These are phyloP conservation scores for Neodiprion virginianus DNA, from an alignment of 1,140 invertebrate species.

Conservation along the genomic window DNA sequence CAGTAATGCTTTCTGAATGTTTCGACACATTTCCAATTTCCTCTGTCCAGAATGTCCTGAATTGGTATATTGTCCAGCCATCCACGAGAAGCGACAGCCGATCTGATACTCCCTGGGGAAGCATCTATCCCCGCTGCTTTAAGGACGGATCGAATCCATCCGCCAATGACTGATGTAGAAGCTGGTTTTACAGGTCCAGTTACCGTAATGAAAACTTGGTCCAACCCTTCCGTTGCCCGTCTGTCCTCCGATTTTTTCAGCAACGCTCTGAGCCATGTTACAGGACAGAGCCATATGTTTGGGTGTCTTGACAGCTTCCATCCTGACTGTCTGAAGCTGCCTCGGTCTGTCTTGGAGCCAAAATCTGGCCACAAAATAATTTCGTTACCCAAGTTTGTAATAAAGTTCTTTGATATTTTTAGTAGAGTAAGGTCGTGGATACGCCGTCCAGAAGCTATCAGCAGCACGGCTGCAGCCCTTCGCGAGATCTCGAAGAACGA, in stretches of 20 bases:
- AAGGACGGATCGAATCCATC: slow-evolving; percentile 37
- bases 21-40: slow-evolving; percentile 36
- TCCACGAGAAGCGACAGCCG: slow-evolving; percentile 40
- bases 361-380: slow-evolving; percentile 41
- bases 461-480: slow-evolving; percentile 35
- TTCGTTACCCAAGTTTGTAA: slow-evolving; percentile 25
- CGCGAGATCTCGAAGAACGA: slow-evolving; percentile 34
- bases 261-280: slow-evolving; percentile 24
- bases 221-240: neutral
- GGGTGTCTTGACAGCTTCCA: slow-evolving; percentile 24
- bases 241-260: slow-evolving; percentile 22
- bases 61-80: slow-evolving; percentile 34
- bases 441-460: slow-evolving; percentile 37
- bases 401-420: slow-evolving; percentile 22
- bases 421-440: slow-evolving; percentile 44
- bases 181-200: slow-evolving; percentile 27
- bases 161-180: slow-evolving; percentile 33
- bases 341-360: slow-evolving; percentile 45
- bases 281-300: slow-evolving; percentile 25
- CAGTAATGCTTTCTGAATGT: slow-evolving; percentile 42
- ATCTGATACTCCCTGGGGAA: slow-evolving; percentile 36
- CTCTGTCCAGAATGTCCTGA: slow-evolving; percentile 34
- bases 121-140: slow-evolving; percentile 33
- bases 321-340: slow-evolving; percentile 27
- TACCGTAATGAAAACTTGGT: slow-evolving; percentile 22